Percentiles rank a stretch among this genome's conserved stretches.
Conservation (phyloP, 2,888 invertebrate species). For the Abscondita cerata region DNA sequence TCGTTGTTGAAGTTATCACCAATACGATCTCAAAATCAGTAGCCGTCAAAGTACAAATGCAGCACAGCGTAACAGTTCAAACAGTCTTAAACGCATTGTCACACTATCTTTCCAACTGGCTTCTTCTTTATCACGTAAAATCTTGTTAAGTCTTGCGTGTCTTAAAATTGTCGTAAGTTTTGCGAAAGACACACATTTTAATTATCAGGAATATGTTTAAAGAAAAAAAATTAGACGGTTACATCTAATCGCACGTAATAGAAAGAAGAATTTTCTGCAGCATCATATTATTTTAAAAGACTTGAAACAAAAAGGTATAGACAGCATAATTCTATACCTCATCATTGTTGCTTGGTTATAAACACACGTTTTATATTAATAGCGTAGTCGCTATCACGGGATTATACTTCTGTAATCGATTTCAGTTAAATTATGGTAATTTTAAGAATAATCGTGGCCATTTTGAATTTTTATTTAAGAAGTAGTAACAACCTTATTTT, state of each 20-base stretch:
- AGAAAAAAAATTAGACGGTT: too few relatives aligned
- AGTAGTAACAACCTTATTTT: slow-evolving; percentile 31
- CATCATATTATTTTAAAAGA: slow-evolving; percentile 26
- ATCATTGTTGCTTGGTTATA: slow-evolving; percentile 48
- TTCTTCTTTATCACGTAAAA: too few relatives aligned
- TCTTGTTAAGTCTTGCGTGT: too few relatives aligned
- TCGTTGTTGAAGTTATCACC: too few relatives aligned
- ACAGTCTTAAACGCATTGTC: too few relatives aligned
- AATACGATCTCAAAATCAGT: too few relatives aligned
- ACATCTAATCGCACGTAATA: slow-evolving; percentile 1
- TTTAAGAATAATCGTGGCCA: slow-evolving; percentile 55
- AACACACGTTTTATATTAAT: slow-evolving; percentile 55
- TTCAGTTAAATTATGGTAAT: slow-evolving; percentile 58
- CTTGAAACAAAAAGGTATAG: slow-evolving; percentile 46
- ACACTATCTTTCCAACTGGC: too few relatives aligned
- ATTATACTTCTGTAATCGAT: slow-evolving; percentile 56
- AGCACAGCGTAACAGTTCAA: too few relatives aligned
- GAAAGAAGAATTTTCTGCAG: slow-evolving; percentile 29
- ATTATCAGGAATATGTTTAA: too few relatives aligned
- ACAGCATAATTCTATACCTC: slow-evolving; percentile 50
- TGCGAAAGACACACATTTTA: too few relatives aligned
- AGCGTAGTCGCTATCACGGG: slow-evolving; percentile 54
- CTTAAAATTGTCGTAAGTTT: too few relatives aligned
- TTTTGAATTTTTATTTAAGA: slow-evolving; percentile 47
- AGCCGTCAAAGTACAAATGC: too few relatives aligned